Base-by-base conservation (phyloP, 2,888 invertebrate species). In the Apamea monoglypha region DNA sequence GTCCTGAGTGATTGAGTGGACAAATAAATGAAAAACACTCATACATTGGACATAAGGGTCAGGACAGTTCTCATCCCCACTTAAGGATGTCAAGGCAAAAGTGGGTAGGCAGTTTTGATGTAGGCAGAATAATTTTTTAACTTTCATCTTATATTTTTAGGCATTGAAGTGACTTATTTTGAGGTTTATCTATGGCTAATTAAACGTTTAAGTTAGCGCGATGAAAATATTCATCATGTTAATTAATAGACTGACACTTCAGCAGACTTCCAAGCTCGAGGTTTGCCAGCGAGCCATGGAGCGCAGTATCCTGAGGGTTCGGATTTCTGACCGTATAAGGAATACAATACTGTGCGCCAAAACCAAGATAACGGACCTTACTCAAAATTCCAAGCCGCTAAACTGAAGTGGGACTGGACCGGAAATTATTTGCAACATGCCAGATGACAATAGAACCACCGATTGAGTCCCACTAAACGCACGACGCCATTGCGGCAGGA, bases 1-100 rank as follows among this genome's bases (percentile, higher is more conserved):
- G 83, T 86, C 85, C 32, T 25, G 68, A 81, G 74, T 88, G 89
- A 89, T 89, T 83, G 89, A 89, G 87, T 74, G 89, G 88, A 29
- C 76, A 80, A 85, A 88, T 87, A 89, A 86, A 87, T 88, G 78
- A 87, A 86, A 85, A 85, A 82, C 78, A 78, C 81, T 84, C 78
- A 73, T 84, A 80, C 64, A 80, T 61, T 75, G 56, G 70, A 59
- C 59, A 21, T 56, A 61, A 75, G 80, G 73, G 61, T 53, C 63
- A 16, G 71, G 64, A 75, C 61, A 36, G 80, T 73, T 44, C 79
- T 82, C 64, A 74, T 83, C 61, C 79, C 56, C 67, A 63, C 84
- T 83, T 73, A 47, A 75, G 25, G 21, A 63, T 47, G 69, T 70
- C 68, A 66, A 47, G 79, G 32, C 72, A 64, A 71, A 69, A 63